phyloP scores from a whole-genome alignment of 2,797 vertebrate genomes.

The Hypotaenidia philippensis region DNA sequence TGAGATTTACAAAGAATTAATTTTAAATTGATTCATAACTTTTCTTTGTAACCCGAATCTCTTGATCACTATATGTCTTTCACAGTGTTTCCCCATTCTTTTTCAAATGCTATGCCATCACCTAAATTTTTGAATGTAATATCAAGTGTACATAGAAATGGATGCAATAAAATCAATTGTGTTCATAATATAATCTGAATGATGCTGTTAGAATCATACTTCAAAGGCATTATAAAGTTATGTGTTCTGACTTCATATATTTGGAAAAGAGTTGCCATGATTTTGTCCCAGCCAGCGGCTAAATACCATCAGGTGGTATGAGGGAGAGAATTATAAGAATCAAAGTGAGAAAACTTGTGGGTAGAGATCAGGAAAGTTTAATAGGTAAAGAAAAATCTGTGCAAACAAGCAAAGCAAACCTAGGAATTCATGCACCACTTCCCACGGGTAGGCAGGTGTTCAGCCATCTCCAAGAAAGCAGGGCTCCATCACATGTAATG shows the following conservation, averaged over 20 bases:
- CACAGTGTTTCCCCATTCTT: not conserved
- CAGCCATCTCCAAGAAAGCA: too few species aligned
- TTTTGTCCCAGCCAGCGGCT: too few species aligned
- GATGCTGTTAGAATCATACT: not conserved
- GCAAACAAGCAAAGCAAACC: too few species aligned
- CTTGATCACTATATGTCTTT: not conserved
- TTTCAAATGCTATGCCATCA: not conserved
- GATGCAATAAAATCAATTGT: not conserved
- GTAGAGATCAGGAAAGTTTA: too few species aligned
- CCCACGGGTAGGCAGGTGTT: too few species aligned
- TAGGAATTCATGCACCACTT: too few species aligned
- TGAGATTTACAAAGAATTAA: not conserved
- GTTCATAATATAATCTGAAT: slow-evolving; percentile 1
- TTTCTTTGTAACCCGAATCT: slow-evolving; percentile 17
- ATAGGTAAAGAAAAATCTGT: too few species aligned
- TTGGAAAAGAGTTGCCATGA: not conserved
- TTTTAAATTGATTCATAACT: not conserved
- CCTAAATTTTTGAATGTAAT: not conserved
- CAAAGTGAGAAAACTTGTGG: too few species aligned
- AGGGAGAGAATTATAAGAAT: too few species aligned
- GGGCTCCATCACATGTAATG: too few species aligned
- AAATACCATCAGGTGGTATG: too few species aligned
- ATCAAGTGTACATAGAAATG: not conserved
- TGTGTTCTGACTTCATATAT: not conserved
- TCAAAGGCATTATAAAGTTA: not conserved